Percentiles rank a stretch among this genome's conserved stretches.
Conservation (phyloP, 1,140 invertebrate genomes). For the Sitodiplosis mosellana region DNA sequence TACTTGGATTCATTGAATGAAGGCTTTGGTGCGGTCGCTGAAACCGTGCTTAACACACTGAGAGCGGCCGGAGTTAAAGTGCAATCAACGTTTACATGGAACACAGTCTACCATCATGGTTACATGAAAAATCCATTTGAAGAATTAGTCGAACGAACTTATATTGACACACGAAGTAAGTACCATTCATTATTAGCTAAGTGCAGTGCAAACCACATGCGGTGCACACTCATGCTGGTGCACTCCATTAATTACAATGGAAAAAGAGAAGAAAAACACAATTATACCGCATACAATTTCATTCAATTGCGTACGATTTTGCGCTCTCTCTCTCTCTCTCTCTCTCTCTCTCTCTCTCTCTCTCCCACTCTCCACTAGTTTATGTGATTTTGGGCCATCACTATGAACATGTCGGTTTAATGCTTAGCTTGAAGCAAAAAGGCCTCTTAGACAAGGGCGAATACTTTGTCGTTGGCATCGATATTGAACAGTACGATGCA, state of each 20-base stretch:
- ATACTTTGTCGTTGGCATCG: slow-evolving; percentile 79
- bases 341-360: too few relatives aligned
- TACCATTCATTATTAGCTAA: slow-evolving; percentile 9
- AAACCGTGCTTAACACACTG: slow-evolving; percentile 48
- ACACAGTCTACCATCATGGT: slow-evolving; percentile 57
- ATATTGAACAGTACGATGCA: slow-evolving; percentile 69
- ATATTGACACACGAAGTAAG: slow-evolving; percentile 63
- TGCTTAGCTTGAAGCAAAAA: slow-evolving; percentile 62
- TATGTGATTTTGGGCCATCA: slow-evolving; percentile 82
- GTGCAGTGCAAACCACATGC: too few relatives aligned
- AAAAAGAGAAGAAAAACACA: too few relatives aligned
- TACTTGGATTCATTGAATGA: slow-evolving; percentile 49
- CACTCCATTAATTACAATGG: too few relatives aligned
- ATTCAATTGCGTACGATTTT: too few relatives aligned
- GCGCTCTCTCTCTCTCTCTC: too few relatives aligned
- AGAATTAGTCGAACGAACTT: slow-evolving; percentile 55
- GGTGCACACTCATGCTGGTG: too few relatives aligned
- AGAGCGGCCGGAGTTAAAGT: slow-evolving; percentile 46
- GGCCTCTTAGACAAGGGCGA: slow-evolving; percentile 69
- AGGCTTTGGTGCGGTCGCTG: slow-evolving; percentile 50
- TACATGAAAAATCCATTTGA: slow-evolving; percentile 62
- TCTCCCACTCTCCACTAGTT: too few relatives aligned
- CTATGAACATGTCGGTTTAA: slow-evolving; percentile 67
- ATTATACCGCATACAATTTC: too few relatives aligned
- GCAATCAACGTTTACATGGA: slow-evolving; percentile 43